Evolutionary conservation across 2,113 vertebrate genomes (phyloP).

Genomic region (Caloenas nicobarica): DNA sequence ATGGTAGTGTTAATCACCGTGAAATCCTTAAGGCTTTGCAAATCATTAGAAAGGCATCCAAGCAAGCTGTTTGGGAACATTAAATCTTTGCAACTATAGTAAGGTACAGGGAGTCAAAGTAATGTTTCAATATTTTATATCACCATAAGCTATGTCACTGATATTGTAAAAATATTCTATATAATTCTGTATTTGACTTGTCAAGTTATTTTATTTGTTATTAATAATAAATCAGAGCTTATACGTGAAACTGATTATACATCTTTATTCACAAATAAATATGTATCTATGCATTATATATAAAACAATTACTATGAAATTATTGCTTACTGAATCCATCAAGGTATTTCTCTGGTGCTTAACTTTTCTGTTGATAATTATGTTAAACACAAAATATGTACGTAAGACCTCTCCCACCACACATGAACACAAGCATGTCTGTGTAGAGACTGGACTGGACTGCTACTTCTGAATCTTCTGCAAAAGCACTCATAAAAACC

Average conservation of each 20-base stretch:
- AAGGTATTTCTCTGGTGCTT: neutral
- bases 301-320: neutral
- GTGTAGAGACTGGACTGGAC: neutral
- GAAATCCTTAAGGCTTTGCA: neutral
- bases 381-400: neutral
- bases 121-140: neutral
- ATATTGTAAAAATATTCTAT: neutral
- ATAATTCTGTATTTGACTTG: neutral
- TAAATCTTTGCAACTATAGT: neutral
- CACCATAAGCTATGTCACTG: neutral
- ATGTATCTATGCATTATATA: neutral
- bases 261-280: neutral
- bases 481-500: neutral
- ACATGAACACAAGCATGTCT: neutral
- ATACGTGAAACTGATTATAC: neutral
- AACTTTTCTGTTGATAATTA: neutral
- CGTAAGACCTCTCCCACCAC: neutral
- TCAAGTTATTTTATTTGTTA: neutral
- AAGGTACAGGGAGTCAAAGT: neutral
- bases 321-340: neutral
- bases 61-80: neutral
- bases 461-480: neutral
- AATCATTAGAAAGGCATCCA: neutral
- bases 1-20: neutral
- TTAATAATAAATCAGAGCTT: neutral